Conservation (phyloP, 2,888 invertebrate species). For the Mesorhabditis spiculigera region DNA sequence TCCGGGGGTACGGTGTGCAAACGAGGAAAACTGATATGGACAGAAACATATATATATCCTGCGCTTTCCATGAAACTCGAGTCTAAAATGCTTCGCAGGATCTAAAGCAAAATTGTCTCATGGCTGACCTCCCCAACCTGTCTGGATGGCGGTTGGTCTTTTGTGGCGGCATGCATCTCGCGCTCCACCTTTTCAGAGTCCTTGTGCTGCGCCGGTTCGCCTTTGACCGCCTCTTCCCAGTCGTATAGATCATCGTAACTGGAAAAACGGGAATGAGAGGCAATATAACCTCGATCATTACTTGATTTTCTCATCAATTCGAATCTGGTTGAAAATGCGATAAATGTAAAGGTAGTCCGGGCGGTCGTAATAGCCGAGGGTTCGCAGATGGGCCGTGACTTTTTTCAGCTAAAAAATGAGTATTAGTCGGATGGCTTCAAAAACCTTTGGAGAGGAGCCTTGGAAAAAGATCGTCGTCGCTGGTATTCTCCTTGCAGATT, state of each 20-base stretch:
- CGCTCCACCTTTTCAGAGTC: background rate
- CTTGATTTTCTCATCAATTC: background rate
- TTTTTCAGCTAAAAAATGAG: slow-evolving; percentile 2
- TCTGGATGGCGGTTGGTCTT: no score
- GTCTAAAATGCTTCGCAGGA: no score
- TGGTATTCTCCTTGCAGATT: slow-evolving; percentile 16
- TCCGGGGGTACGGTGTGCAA: no score
- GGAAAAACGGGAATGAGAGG: background rate
- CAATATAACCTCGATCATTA: background rate
- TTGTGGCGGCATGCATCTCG: background rate
- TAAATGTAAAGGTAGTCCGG: slow-evolving; percentile 34
- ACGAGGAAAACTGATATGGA: no score
- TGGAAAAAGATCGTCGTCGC: slow-evolving; percentile 25
- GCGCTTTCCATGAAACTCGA: no score
- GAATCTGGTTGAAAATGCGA: slow-evolving; percentile 19
- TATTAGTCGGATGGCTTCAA: slow-evolving; percentile 21
- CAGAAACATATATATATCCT: no score
- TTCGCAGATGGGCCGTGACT: slow-evolving; percentile 7
- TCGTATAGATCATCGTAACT: background rate
- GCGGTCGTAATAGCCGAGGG: slow-evolving; percentile 28
- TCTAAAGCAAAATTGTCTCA: no score
- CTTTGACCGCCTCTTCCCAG: background rate
- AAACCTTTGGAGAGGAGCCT: slow-evolving; percentile 26
- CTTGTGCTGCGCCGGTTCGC: background rate
- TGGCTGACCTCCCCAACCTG: no score